phyloP scores from a whole-genome alignment of 2,797 vertebrate species.

The Meda fulgida region DNA sequence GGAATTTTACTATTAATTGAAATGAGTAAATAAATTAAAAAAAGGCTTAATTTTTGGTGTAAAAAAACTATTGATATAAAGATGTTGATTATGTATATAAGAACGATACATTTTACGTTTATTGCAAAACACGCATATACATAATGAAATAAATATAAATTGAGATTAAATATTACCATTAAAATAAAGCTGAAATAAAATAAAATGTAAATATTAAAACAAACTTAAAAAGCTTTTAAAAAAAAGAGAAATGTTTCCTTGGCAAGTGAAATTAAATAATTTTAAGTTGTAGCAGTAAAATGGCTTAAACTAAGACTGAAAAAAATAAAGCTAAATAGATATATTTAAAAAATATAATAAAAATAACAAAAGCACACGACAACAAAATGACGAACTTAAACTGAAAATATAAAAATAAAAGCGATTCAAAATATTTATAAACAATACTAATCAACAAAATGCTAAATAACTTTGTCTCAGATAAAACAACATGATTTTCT shows the following conservation, averaged over 20 bases:
- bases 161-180: background rate
- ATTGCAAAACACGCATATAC: background rate
- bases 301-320: background rate
- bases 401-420: background rate
- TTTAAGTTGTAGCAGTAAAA: background rate
- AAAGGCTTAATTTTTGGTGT: too few relatives aligned
- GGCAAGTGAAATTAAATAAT: background rate
- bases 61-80: too few relatives aligned
- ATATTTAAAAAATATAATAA: background rate
- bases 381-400: background rate
- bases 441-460: background rate
- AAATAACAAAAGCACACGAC: background rate
- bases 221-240: background rate
- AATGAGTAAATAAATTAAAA: too few relatives aligned
- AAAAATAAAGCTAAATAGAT: background rate
- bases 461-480: background rate
- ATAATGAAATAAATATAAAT: background rate
- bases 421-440: background rate
- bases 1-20: too few relatives aligned
- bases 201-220: background rate
- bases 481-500: background rate
- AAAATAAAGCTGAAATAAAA: background rate
- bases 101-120: background rate
- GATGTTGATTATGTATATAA: too few relatives aligned
- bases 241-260: background rate